Base-by-base conservation (phyloP, 2,888 invertebrate species). In the Phlogophora meticulosa region DNA sequence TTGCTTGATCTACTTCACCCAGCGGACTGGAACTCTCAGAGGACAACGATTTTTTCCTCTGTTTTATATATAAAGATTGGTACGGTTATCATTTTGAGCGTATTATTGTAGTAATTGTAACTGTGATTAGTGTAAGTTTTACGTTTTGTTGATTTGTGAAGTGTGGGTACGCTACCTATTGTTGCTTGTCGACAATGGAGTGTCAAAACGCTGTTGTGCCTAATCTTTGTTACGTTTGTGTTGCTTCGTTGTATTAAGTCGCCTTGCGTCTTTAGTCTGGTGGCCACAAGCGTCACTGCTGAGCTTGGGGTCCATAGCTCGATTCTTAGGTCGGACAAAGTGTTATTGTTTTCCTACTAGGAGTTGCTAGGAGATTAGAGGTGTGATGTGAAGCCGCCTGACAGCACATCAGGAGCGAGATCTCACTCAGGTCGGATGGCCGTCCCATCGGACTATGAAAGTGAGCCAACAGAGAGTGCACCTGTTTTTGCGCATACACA, bases 1-100 rank as follows among this genome's bases (percentile, higher is more conserved):
- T 86, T 69, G 57, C 72, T 75, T 61, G 63, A 63, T 63, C 76
- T 53, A 76, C 38, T 71, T 80, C 65, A 69, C 5, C 53, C 82
- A 79, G 71, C 72, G 69, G 76, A 82, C 69, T 82, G 80, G 80
- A 82, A 82, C 82, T 70, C 17, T 28, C 17, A 38, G 68, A 82
- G 78, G 80, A 82, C 82, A 63, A 53, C 11, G 55, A 36, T 69
- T 75, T 80, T 76, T 70, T 59, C 69, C 69, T 51, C 56, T 42
- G 36, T 55, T 70, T 49, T 7, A 13, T 10, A 28, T 28, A 28
- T 20, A 53, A 22, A 51, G n/a, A 42, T 56, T 62, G 63, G 67
- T 70, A 68, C 73, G 59, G 67, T 72, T 76, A 68, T 58, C 42
- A 28, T 56, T 59, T 49, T 57, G 20, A 51, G 43, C 11, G 49